A percentile compares a stretch with the other conserved stretches of the same genome.
Evolutionary conservation across 2,888 invertebrate species (phyloP).

Genomic region (Microplitis manilae): DNA sequence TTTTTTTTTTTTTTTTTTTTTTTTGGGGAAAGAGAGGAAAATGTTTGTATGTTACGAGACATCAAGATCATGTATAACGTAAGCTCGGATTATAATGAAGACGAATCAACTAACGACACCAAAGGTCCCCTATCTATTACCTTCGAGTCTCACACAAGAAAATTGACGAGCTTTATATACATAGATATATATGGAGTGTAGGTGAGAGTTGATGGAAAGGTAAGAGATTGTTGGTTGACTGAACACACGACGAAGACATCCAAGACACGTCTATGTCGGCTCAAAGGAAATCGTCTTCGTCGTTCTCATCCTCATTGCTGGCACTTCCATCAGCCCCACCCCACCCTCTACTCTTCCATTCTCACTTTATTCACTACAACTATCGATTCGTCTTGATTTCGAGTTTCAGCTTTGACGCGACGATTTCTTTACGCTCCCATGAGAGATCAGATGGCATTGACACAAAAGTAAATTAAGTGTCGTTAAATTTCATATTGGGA

Average conservation of each 20-base stretch:
- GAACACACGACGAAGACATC: slow-evolving; percentile 31
- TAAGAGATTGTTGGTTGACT: slow-evolving; percentile 37
- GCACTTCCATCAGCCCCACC: neutral
- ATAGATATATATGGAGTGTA: slow-evolving; percentile 6
- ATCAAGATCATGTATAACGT: neutral
- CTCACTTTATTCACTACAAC: slow-evolving; percentile 4
- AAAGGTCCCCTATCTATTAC: slow-evolving; percentile 38
- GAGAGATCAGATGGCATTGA: neutral
- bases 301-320: neutral
- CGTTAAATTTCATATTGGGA: slow-evolving; percentile 1
- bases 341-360: neutral
- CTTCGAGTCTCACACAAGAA: slow-evolving; percentile 23
- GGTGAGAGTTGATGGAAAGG: slow-evolving; percentile 13
- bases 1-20: too few species aligned
- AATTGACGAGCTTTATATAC: neutral
- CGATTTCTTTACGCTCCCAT: slow-evolving; percentile 18
- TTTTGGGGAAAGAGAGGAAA: too few species aligned
- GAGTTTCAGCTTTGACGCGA: slow-evolving; percentile 38
- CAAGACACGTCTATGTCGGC: neutral
- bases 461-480: slow-evolving; percentile 24
- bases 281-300: slow-evolving; percentile 38
- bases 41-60: too few species aligned
- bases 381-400: slow-evolving; percentile 41
- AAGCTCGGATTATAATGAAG: slow-evolving; percentile 31
- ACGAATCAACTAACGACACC: slow-evolving; percentile 22